phyloP scores from a whole-genome alignment of 1,140 invertebrate species.

The Saccostrea echinata region DNA sequence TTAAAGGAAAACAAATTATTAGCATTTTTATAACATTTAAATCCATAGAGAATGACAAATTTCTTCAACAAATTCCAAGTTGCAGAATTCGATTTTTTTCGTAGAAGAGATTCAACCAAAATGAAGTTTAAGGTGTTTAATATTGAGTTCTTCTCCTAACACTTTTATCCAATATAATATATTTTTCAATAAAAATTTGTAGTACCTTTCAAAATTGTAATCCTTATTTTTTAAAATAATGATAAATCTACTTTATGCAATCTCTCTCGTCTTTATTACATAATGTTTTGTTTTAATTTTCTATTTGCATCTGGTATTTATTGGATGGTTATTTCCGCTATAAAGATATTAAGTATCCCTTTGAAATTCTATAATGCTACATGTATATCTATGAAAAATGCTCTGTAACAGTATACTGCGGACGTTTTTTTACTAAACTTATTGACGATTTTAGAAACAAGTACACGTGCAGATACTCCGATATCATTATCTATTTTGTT shows the following conservation, averaged over 20 bases:
- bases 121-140: not conserved
- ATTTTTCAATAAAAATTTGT: not conserved
- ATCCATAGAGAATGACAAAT: constrained; percentile 7
- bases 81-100: not conserved
- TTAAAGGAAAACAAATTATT: constrained; percentile 1
- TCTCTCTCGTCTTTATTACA: not conserved
- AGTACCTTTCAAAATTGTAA: not conserved
- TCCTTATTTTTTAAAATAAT: not conserved
- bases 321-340: too few species aligned
- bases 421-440: too few species aligned
- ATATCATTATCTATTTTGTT: too few species aligned
- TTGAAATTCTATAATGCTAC: too few species aligned
- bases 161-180: constrained; percentile 6
- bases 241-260: not conserved
- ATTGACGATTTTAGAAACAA: too few species aligned
- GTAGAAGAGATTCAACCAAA: not conserved
- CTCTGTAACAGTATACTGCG: too few species aligned
- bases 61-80: not conserved
- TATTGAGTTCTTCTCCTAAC: not conserved
- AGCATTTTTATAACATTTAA: not conserved
- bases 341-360: too few species aligned
- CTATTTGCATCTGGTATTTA: too few species aligned
- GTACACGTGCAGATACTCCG: too few species aligned
- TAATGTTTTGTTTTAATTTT: too few species aligned
- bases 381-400: too few species aligned